These are phyloP conservation scores for Spea bombifrons DNA, from an alignment of 2,113 vertebrate genomes.

Conservation along the genomic window DNA sequence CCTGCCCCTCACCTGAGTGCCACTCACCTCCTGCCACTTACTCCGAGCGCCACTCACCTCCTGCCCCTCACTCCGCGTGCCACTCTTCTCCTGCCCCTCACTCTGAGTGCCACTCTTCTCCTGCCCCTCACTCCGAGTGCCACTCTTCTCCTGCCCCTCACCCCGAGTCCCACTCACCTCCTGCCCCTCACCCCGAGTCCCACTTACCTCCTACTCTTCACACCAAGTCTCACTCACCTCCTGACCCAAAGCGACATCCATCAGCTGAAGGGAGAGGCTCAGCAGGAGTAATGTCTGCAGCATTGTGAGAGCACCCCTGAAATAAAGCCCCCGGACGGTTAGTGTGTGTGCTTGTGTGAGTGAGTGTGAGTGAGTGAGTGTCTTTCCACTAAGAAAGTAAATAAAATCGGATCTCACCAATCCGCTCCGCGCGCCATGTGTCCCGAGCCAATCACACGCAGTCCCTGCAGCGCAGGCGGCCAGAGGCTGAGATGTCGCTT, in stretches of 20 bases:
- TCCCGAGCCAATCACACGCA: too few species aligned
- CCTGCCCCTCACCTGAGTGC: background rate
- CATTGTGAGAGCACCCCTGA: background rate
- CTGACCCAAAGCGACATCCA: background rate
- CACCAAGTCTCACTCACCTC: too few species aligned
- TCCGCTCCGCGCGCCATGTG: too few species aligned
- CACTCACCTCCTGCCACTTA: background rate
- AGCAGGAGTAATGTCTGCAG: constrained; percentile 9
- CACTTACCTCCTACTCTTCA: background rate
- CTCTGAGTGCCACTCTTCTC: background rate
- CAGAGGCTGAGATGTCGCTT: too few species aligned
- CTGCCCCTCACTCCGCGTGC: background rate
- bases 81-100: background rate
- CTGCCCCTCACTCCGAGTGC: too few species aligned
- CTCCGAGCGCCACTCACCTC: background rate
- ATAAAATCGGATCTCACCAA: background rate
- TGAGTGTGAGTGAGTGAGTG: too few species aligned
- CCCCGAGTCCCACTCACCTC: too few species aligned
- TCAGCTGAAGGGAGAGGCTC: constrained; percentile 6
- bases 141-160: background rate
- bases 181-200: too few species aligned
- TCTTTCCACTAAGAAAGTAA: too few species aligned
- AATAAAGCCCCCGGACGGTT: background rate
- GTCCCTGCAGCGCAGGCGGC: too few species aligned
- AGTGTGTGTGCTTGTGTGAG: background rate